phyloP scores from a whole-genome alignment of 2,797 vertebrate genomes.

The Labeo calbasu region DNA sequence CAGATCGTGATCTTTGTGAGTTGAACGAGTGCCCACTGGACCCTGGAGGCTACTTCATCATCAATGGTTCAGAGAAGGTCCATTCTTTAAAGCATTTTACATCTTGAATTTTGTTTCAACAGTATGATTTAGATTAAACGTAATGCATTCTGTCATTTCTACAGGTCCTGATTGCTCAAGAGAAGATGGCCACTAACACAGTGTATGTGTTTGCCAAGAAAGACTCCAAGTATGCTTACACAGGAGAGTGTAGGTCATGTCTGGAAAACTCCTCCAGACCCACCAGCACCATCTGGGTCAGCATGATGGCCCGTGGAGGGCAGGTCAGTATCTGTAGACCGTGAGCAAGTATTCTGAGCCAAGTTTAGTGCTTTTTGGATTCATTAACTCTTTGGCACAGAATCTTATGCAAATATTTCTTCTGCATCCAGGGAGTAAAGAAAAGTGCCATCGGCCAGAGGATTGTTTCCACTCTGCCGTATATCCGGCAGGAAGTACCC shows the following conservation, averaged over 20 bases:
- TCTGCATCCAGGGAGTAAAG: conserved; percentile 86
- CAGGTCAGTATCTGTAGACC: conserved; percentile 80
- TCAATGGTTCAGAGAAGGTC: conserved; percentile 98
- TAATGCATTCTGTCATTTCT: conserved; percentile 35
- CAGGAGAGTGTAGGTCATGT: conserved; percentile 95
- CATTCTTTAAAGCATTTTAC: not conserved
- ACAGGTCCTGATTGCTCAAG: conserved; percentile 97
- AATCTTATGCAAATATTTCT: not conserved
- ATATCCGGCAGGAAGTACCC: conserved; percentile 97
- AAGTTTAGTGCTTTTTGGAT: not conserved
- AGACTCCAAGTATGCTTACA: conserved; percentile 98
- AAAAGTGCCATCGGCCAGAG: conserved; percentile 98
- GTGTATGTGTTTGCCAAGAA: conserved; percentile 99
- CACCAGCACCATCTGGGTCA: conserved; percentile 99
- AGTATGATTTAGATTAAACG: not conserved
- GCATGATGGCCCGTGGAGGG: conserved; percentile 98
- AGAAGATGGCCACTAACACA: conserved; percentile 99
- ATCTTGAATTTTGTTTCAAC: not conserved
- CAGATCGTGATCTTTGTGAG: conserved; percentile 95
- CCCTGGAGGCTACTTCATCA: conserved; percentile 98
- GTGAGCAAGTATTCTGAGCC: not conserved
- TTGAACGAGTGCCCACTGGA: conserved; percentile 97
- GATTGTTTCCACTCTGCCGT: conserved; percentile 95
- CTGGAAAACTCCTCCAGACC: conserved; percentile 97
- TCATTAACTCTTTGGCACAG: not conserved